These are phyloP conservation scores for Nasonia giraulti DNA, from an alignment of 1,140 invertebrate species.

Conservation along the genomic window DNA sequence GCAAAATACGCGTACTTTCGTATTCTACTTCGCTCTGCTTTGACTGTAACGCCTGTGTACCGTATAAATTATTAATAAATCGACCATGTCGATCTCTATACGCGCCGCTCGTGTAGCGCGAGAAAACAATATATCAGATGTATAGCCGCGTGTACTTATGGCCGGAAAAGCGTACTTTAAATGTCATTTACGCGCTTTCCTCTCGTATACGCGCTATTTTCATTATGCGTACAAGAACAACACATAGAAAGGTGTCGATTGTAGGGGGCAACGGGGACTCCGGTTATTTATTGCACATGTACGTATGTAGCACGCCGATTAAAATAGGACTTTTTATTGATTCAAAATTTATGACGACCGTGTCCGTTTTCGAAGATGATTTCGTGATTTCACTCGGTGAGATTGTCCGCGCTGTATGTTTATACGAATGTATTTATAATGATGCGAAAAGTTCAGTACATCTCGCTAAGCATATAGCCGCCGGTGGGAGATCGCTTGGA, in stretches of 20 bases:
- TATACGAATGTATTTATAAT: too few species aligned
- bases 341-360: neutral
- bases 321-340: too few species aligned
- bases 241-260: neutral
- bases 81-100: neutral
- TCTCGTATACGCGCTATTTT: neutral
- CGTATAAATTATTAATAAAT: slow-evolving; percentile 35
- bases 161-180: neutral
- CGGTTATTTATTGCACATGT: neutral
- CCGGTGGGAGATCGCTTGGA: too few species aligned
- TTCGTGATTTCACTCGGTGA: slow-evolving; percentile 10
- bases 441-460: too few species aligned
- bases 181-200: neutral
- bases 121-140: slow-evolving; percentile 5
- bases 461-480: too few species aligned
- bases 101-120: neutral
- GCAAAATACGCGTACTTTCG: too few species aligned
- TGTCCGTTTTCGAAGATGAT: neutral
- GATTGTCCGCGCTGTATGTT: neutral
- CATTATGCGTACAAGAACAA: neutral
- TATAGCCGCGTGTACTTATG: neutral
- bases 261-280: neutral
- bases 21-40: neutral
- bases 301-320: neutral
- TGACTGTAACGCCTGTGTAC: neutral